Percentiles rank a stretch among this genome's conserved stretches.
These are phyloP conservation scores for Tortricodes alternella DNA, from an alignment of 2,888 invertebrate genomes.

Conservation along the genomic window DNA sequence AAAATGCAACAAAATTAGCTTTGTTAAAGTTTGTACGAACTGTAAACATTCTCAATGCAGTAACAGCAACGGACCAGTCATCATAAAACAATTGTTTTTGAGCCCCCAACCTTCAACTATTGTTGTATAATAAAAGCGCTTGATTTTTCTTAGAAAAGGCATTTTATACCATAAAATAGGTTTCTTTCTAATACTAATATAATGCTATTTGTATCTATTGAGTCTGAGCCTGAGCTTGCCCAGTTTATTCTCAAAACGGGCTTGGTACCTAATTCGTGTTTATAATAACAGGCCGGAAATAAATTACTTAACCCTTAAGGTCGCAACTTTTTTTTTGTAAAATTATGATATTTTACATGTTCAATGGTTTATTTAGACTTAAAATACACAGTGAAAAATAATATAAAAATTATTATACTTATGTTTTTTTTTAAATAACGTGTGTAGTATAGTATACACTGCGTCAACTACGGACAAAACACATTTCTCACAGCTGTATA, in stretches of 20 bases:
- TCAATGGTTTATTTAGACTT: no score
- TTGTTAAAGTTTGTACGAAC: slow-evolving; percentile 66
- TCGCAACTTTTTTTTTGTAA: no score
- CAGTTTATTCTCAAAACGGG: neutral
- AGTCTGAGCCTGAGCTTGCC: neutral
- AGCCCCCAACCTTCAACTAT: slow-evolving; percentile 55
- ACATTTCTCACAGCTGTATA: no score
- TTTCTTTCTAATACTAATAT: neutral
- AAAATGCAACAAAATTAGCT: slow-evolving; percentile 82
- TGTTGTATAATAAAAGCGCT: slow-evolving; percentile 36
- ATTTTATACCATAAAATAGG: neutral
- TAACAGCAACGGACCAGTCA: slow-evolving; percentile 49
- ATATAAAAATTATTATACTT: neutral
- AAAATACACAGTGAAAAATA: neutral
- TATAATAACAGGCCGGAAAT: neutral
- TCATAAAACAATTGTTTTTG: slow-evolving; percentile 65
- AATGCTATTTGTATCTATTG: neutral
- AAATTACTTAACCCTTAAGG: neutral
- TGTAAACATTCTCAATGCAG: slow-evolving; percentile 63
- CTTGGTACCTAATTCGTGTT: neutral
- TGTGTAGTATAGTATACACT: no score
- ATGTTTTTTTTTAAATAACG: no score
- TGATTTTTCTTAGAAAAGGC: neutral
- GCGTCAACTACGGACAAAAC: no score
- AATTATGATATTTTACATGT: no score